These are phyloP conservation scores for Drosophila pectinifera DNA, from an alignment of 1,140 invertebrate genomes.

Conservation along the genomic window DNA sequence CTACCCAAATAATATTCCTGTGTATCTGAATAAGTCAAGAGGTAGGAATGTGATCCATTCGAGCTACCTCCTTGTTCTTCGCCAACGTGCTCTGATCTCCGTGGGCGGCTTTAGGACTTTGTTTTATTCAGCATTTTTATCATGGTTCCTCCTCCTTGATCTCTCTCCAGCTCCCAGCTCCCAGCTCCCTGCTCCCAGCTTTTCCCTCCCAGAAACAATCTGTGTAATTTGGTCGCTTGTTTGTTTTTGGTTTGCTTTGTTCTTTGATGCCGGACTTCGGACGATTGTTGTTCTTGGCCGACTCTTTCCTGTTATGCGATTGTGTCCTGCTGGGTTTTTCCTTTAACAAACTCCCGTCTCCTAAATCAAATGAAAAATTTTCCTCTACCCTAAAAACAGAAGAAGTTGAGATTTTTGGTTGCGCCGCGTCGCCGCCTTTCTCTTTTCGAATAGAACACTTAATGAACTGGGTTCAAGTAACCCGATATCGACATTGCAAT, in stretches of 20 bases:
- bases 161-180: not conserved
- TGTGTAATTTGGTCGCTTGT: conserved; percentile 58
- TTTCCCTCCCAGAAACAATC: conserved; percentile 22
- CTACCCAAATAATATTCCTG: not conserved
- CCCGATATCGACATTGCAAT: conserved; percentile 78
- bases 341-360: conserved; percentile 35
- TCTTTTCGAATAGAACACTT: conserved; percentile 65
- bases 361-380: conserved; percentile 64
- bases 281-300: conserved; percentile 28
- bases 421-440: conserved; percentile 45
- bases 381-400: not conserved
- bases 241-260: conserved; percentile 46
- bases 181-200: not conserved
- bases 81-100: conserved; percentile 23
- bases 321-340: conserved; percentile 62
- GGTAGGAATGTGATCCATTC: conserved; percentile 24
- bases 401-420: conserved; percentile 2
- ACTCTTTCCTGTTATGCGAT: conserved; percentile 63
- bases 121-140: conserved; percentile 60
- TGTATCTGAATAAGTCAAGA: conserved; percentile 7
- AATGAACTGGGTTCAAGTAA: conserved; percentile 80
- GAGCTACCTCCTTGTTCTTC: conserved; percentile 38
- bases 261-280: conserved; percentile 48
- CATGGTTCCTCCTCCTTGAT: conserved; percentile 37
- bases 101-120: conserved; percentile 57